Conservation (phyloP, 1,140 invertebrate genomes). For the Brachionus paranguensis region DNA sequence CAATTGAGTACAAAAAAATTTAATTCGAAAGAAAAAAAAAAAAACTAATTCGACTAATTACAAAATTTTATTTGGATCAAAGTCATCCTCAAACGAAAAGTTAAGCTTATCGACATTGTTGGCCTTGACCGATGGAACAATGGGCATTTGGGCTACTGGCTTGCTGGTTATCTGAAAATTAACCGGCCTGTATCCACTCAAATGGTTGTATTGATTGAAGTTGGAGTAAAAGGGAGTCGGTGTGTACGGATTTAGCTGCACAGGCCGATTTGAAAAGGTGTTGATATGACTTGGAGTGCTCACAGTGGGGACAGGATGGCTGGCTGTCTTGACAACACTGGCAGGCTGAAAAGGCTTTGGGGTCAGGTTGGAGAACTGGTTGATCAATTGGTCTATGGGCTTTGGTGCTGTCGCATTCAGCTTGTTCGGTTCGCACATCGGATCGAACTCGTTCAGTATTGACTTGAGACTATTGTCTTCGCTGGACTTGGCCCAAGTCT, state of each 20-base stretch:
- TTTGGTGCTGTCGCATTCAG: not conserved
- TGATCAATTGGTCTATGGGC: not conserved
- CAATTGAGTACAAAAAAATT: not conserved
- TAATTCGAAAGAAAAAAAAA: not conserved
- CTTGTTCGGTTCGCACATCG: not conserved
- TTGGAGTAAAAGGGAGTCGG: constrained; percentile 16
- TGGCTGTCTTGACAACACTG: not conserved
- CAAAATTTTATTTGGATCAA: constrained; percentile 7
- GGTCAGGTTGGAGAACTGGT: not conserved
- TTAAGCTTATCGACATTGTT: not conserved
- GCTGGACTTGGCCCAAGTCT: not conserved
- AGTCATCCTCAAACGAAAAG: constrained; percentile 14
- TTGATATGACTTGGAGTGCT: not conserved
- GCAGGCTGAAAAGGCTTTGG: constrained; percentile 8
- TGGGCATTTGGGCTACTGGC: not conserved
- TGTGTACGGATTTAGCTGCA: not conserved
- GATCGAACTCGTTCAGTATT: constrained; percentile 24
- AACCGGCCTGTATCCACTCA: not conserved
- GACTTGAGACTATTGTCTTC: not conserved
- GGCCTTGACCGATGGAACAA: not conserved
- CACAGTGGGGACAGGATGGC: not conserved
- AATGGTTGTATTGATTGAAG: not conserved
- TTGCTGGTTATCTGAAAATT: not conserved
- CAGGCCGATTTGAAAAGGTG: not conserved
- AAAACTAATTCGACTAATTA: not conserved